Conservation (phyloP, 1,140 invertebrate genomes). For the Lanistes nyassanus region DNA sequence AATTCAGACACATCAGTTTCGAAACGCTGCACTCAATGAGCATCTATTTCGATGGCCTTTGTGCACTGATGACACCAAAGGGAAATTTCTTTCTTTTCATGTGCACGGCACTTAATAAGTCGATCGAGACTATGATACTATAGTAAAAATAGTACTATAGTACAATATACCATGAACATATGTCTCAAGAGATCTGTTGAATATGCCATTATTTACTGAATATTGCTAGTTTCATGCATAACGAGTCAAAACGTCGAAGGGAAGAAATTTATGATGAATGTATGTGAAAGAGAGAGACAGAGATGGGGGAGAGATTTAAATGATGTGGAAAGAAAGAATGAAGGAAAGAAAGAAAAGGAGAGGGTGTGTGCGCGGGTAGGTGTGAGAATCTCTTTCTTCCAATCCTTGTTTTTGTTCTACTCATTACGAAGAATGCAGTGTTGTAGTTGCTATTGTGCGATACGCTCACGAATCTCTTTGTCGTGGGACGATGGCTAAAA, state of each 20-base stretch:
- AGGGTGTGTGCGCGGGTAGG: neutral
- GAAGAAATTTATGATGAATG: neutral
- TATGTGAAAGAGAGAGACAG: conserved; percentile 6
- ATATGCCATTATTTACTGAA: neutral
- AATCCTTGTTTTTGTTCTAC: neutral
- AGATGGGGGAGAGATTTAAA: neutral
- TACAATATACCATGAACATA: conserved; percentile 17
- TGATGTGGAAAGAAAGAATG: no score
- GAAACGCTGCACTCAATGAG: neutral
- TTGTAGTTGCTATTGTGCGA: neutral
- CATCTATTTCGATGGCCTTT: neutral
- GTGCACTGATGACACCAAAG: neutral
- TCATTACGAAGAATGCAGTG: neutral
- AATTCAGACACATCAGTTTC: no score
- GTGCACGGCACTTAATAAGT: neutral
- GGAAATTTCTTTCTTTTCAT: neutral
- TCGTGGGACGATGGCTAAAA: neutral
- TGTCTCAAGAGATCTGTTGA: neutral
- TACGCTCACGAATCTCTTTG: neutral
- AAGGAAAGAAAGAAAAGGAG: neutral
- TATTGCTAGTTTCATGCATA: neutral
- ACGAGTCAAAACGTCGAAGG: neutral
- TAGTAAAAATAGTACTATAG: neutral
- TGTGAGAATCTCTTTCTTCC: neutral
- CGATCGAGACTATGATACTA: neutral